Base-by-base conservation (phyloP, 2,113 vertebrate genomes). In the Rhabdomys dilectus region DNA sequence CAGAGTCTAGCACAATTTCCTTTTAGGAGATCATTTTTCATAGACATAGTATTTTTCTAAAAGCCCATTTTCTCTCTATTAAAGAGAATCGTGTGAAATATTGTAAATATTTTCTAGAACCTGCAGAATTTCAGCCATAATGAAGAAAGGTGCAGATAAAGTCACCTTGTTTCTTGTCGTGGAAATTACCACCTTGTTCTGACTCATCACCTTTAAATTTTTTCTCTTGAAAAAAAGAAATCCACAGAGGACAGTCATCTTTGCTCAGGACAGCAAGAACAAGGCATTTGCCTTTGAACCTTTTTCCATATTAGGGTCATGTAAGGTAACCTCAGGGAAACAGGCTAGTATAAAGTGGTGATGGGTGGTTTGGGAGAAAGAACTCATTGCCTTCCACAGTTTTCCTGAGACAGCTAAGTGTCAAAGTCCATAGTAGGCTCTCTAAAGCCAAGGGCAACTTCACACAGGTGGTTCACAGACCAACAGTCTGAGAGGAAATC, bases 21-120 rank as follows among this genome's bases (percentile, higher is more conserved):
- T 78, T 68, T 84, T 56, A 78, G 16, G 89, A 91, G 26, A 84
- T 92, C 60, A 84, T 45, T 72, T 96, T 95, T 22, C 60, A 77
- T 84, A 36, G 13, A 77, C 22, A 60, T 34, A 80, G 22, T 39
- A 66, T 56, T 77, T 89, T 62, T 89, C 48, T 76, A 87, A 95
- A 96, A 91, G 53, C 68, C 13, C 6, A 13, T 92, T 64, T 95
- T 87, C 39, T 81, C 64, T 81, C 66, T 82, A 45, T n/a, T 95
- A 53, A 60, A 80, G n/a, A 51, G 26, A 91, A 75, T 64, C 34
- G 36, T 26, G 36, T 77, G n/a, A 78, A 75, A 76, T 31, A 11
- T 39, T n/a, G 2, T 39, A 13, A 45, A 70, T 75, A 68, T 53
- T 94, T 92, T 60, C 91, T 85, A 45, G 45, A 78, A 73, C n/a